phyloP scores from a whole-genome alignment of 2,888 invertebrate genomes.

The Pterobdella sp. region DNA sequence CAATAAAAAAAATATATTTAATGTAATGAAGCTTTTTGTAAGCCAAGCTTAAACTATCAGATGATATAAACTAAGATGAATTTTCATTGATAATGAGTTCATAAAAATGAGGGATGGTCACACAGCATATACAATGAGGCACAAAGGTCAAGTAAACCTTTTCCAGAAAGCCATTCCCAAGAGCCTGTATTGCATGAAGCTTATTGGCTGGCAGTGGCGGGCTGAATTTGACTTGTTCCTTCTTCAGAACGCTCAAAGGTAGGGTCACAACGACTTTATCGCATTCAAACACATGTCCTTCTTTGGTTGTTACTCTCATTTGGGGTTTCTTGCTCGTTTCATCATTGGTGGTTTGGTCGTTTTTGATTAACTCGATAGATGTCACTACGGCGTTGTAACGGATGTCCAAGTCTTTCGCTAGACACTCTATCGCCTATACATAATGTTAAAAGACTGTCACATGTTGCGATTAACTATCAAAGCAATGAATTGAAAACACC shows the following conservation, averaged over 20 bases:
- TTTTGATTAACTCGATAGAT: neutral
- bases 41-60: too few species aligned
- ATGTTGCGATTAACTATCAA: too few species aligned
- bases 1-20: too few species aligned
- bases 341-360: neutral
- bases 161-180: constrained; percentile 53
- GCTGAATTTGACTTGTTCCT: constrained; percentile 45
- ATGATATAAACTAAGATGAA: too few species aligned
- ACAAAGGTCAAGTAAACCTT: constrained; percentile 45
- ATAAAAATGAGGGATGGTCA: neutral
- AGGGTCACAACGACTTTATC: constrained; percentile 51
- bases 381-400: constrained; percentile 45
- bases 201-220: constrained; percentile 52
- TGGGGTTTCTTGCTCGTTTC: neutral
- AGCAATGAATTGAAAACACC: too few species aligned
- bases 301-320: constrained; percentile 40
- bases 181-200: constrained; percentile 45
- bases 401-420: constrained; percentile 50
- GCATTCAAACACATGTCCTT: constrained; percentile 42
- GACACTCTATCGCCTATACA: constrained; percentile 33
- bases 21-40: too few species aligned
- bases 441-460: too few species aligned
- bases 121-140: neutral
- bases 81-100: too few species aligned
- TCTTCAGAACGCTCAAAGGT: constrained; percentile 51